Evolutionary conservation across 1,140 invertebrate genomes (phyloP), one percentile per base, ranked within the genome.

Genomic region (Pissodes strobi): DNA sequence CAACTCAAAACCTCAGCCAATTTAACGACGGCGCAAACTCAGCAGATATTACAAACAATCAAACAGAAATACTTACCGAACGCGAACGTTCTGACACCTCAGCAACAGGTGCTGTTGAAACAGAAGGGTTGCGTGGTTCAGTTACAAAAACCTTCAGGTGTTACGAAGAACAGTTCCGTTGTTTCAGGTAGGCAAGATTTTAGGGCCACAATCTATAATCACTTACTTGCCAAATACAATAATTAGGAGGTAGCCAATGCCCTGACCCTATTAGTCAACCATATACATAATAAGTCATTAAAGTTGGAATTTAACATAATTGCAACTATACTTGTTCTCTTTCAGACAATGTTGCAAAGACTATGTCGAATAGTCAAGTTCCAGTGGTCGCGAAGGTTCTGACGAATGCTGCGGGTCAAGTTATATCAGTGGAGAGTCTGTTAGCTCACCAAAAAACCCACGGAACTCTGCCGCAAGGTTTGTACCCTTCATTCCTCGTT

Each of bases 361-460:
- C 60, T 13, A 57, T 66, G 4, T 37, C 52, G 52, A 57, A 61
- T 12, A 66, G 61, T 53, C 75, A 74, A 69, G 70, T 63, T 15
- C 77, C 78, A 0, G 67, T 86, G 37, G 73, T 86, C 1, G 84
- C 84, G 0, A 86, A 86, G 72, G 84, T 87, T 4, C 64, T 86
- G 8, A 85, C 84, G 0, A 85, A 83, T 68, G 78, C 82, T 1
- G 79, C 82, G 1, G 84, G 84, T 0, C 86, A 88, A 59, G 80
- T 88, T 2, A 85, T 89, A 8, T 87, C 87, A 0, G 82, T 89
- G n/a, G 87, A 88, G 70, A 86, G 82, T 77, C 69, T 88, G 12
- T 67, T 88, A 3, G 82, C 85, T 2, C 86, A 88, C 66, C 84
- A 85, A 58, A 83, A 83, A 60, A 77, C 80, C 64, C 72, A 75